Percentiles rank a stretch among this genome's conserved stretches.
Evolutionary conservation across 2,888 invertebrate species (phyloP).

Genomic region (Epirrita christyi): DNA sequence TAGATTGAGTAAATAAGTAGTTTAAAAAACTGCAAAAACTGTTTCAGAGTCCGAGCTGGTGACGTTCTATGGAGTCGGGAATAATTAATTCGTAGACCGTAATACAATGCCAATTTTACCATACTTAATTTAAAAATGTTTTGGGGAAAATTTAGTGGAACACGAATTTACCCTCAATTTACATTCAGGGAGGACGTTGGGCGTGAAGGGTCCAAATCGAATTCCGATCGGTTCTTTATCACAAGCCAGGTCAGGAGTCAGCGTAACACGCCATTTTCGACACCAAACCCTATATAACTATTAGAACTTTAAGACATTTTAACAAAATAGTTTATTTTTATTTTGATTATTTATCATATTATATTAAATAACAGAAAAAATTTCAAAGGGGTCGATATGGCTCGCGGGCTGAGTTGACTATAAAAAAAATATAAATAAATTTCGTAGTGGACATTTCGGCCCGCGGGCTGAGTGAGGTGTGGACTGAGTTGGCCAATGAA

Average conservation of each 20-base stretch:
- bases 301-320: constrained; percentile 5
- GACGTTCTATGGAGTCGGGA: constrained; percentile 1
- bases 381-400: too few relatives aligned
- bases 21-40: too few relatives aligned
- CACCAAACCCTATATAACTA: constrained; percentile 18
- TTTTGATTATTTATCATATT: too few relatives aligned
- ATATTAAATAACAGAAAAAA: too few relatives aligned
- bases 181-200: constrained; percentile 74
- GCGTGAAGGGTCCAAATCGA: constrained; percentile 74
- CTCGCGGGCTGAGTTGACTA: too few relatives aligned
- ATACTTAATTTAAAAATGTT: constrained; percentile 62
- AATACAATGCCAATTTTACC: constrained; percentile 56
- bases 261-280: constrained; percentile 47
- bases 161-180: constrained; percentile 71
- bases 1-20: too few relatives aligned
- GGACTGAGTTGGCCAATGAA: too few relatives aligned
- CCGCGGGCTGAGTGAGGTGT: too few relatives aligned
- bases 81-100: constrained; percentile 27
- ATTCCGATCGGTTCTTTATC: constrained; percentile 75
- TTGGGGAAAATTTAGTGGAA: constrained; percentile 61
- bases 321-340: neutral
- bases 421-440: too few relatives aligned
- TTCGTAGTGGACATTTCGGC: too few relatives aligned
- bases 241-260: constrained; percentile 58
- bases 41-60: neutral